Base-by-base conservation (phyloP, 2,113 vertebrate species). In the Xyrauchen texanus region DNA sequence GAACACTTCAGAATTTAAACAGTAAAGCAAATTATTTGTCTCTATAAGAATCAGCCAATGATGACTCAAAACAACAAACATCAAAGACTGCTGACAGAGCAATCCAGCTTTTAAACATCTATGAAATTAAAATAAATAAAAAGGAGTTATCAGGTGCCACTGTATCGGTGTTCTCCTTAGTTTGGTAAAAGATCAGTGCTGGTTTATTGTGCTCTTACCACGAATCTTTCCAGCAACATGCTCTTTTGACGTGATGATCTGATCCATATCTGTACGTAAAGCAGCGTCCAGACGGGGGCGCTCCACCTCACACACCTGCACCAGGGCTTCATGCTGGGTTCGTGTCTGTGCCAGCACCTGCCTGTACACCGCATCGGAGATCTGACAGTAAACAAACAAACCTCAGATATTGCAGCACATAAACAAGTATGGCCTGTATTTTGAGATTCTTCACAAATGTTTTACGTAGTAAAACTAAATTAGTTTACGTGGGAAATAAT, bases 231-330 rank as follows among this genome's bases (percentile, higher is more conserved):
- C 95, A 87, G 93, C 93, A 85, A 99, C 85, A 21, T 98, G 96
- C 86, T 99, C 97, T 90, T 97, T 98, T 10, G 96, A 97, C 6
- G 95, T 93, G 89, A 98, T 96, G 84, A 99, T 96, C 90, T 99
- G 97, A 88, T 99, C 97, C 95, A 99, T 95, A 88, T 99, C 95
- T 0, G 95, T 96, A 73, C 96, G 95, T 77, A 98, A 95, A 70
- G 90, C 86, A 3, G 95, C 91, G 77, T 97, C 94, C 91, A 98
- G 91, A 71, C 87, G 87, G 0, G 94, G 91, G 77, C 90, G 84
- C 64, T 91, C 88, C 46, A 69, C 83, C 73, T 95, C 95, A 0
- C 95, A 95, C 63, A 87, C 83, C 66, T 93, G 85, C 60, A 92
- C 62, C 0, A 85, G 65, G 0, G 87, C 90, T 0, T 95, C 91